Base-by-base conservation (phyloP, 30 jellyfish, hydroid and myxozoan species). In the Pelagia noctiluca region DNA sequence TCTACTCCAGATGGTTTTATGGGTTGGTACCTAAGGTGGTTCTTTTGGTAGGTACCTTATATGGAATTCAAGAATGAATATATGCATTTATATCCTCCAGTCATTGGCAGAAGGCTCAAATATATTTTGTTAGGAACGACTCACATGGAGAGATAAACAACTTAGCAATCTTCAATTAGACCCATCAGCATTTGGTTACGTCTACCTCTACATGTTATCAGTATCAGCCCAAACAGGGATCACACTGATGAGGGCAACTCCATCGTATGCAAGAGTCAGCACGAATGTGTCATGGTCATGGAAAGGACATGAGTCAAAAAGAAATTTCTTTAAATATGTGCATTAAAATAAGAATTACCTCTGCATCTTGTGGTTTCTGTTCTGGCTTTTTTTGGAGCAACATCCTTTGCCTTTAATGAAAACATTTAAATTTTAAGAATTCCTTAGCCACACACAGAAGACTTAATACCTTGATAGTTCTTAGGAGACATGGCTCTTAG, bases 301-400 rank as follows among this genome's bases (percentile, higher is more conserved):
- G n/a, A n/a, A n/a, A n/a, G n/a, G n/a, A n/a, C n/a, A n/a, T n/a
- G n/a, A n/a, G n/a, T n/a, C 12, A 19, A 22, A 61, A 61, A 18
- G 2, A 0, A 18, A 5, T 0, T 61, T 8, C 0, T 1, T 22
- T 16, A 12, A 16, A 2, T 25, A 0, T 8, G 54, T 7, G 13
- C 11, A 63, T 19, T 22, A 25, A 24, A n/a, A 24, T 42, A 66
- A 42, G 19, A 18, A 52, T 22, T 26, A 82, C 92, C 80, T 82
- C 92, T 67, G 92, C 92, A 82, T 82, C 92, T 68, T 82, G 76
- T 1, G 85, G 73, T 62, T 82, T 68, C 49, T 82, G 85, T 36
- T 82, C 92, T 74, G 68, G 74, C 32, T 69, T 68, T 25, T 75
- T 54, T n/a, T 64, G 76, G 85, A 37, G 33, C 53, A 2, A 71